Evolutionary conservation across 2,797 vertebrate species (phyloP).

Genomic region (Amniataba percoides): DNA sequence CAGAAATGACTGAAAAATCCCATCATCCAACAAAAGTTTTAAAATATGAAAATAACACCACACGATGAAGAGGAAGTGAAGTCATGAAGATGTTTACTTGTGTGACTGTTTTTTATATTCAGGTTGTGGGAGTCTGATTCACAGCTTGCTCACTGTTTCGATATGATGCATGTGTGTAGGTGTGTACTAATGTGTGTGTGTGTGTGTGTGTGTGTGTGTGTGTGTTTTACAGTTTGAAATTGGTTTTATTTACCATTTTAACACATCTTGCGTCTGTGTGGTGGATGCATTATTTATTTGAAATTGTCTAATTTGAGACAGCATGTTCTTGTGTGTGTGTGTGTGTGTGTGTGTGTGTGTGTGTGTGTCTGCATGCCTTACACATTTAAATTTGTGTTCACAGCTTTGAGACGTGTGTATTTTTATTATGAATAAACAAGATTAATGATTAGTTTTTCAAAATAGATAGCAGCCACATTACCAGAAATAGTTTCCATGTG

Average conservation of each 20-base stretch:
- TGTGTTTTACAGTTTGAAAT: slow-evolving; percentile 17
- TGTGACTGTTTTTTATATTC: slow-evolving; percentile 27
- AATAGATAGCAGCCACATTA: slow-evolving; percentile 1
- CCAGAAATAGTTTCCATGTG: slow-evolving; percentile 1
- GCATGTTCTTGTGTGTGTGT: not conserved
- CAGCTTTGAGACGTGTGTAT: not conserved
- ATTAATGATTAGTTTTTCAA: not conserved
- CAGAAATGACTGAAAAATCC: not conserved
- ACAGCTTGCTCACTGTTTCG: slow-evolving; percentile 40
- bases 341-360: not conserved
- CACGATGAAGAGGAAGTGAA: slow-evolving; percentile 10
- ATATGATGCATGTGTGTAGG: slow-evolving; percentile 35
- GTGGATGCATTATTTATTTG: slow-evolving; percentile 8
- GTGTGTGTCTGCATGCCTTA: not conserved
- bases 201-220: slow-evolving; percentile 9
- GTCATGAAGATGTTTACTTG: slow-evolving; percentile 19
- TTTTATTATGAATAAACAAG: slow-evolving; percentile 9
- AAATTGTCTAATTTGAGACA: not conserved
- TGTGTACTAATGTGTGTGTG: slow-evolving; percentile 22
- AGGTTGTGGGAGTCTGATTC: slow-evolving; percentile 46
- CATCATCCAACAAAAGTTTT: not conserved
- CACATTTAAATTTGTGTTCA: slow-evolving; percentile 8
- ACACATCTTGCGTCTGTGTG: slow-evolving; percentile 2
- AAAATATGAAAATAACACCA: not conserved
- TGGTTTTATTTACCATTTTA: slow-evolving; percentile 5